Evolutionary conservation across 2,797 vertebrate genomes (phyloP), one percentile per base, ranked within the genome.

Genomic region (Vireo griseus): DNA sequence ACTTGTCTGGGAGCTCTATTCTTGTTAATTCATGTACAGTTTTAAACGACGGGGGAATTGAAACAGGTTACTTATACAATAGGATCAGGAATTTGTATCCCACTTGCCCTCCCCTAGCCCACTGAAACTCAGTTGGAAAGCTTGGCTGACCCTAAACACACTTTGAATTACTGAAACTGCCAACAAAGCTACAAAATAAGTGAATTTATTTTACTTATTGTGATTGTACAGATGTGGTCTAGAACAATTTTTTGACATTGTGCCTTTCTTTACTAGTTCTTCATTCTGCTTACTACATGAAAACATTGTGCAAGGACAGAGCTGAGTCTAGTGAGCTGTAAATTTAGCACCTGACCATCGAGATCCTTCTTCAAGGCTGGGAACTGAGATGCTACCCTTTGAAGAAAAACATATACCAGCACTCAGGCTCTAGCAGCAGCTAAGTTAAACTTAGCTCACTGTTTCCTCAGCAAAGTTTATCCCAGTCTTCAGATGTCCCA

Each of bases 381-480:
- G 29, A 14, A 77, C 11, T 0, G 0, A 40, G 51, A 76, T 15
- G 28, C n/a, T 50, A n/a, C 24, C 15, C 15, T 54, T 48, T 35
- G 51, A 39, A 51, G 67, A 77, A 52, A 58, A 84, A 7, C 14
- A 61, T 19, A 63, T 3, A 40, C 16, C 7, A 48, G 44, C 18
- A 80, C 47, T 44, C 54, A 66, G 40, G 59, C 19, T 72, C 29
- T 66, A 78, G 42, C 28, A 10, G 33, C 44, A 76, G n/a, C 12
- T 44, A 79, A 47, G 25, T 48, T 82, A 54, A 66, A 55, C 44
- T 59, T 20, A 57, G 29, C 28, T 92, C 59, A 58, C 55, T 28
- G 35, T 78, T 84, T 81, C 72, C 74, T 86, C 65, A 86, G 52
- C 37, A 45, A 69, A 87, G 16, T 74, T 80, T 47, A 86, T 42